phyloP scores from a whole-genome alignment of 2,113 vertebrate species.

The Boleophthalmus pectinirostris region DNA sequence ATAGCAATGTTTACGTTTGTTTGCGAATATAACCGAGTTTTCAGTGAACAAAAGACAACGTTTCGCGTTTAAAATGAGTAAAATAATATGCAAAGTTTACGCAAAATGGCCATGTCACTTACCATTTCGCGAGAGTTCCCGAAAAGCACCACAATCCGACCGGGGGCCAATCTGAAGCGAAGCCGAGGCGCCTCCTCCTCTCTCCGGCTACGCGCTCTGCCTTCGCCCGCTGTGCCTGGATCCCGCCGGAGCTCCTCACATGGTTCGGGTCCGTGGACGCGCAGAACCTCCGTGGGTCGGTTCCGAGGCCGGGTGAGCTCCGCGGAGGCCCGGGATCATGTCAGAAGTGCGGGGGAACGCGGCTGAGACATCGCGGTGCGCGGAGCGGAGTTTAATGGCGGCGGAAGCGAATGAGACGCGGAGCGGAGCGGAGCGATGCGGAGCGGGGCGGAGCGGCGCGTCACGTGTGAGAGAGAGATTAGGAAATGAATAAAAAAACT shows the following conservation, averaged over 20 bases:
- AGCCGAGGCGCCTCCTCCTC: not conserved
- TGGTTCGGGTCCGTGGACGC: not conserved
- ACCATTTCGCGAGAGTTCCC: not conserved
- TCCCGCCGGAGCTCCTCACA: not conserved
- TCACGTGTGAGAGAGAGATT: constrained; percentile 35
- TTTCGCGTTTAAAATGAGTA: not conserved
- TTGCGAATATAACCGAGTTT: not conserved
- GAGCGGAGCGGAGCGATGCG: not conserved
- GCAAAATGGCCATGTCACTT: not conserved
- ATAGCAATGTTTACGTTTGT: not conserved
- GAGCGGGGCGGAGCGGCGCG: not conserved
- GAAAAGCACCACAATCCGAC: not conserved
- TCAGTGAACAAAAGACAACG: not conserved
- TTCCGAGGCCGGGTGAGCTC: not conserved
- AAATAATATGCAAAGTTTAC: not conserved
- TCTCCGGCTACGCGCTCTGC: not conserved
- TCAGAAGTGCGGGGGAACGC: not conserved
- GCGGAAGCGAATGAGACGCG: not conserved
- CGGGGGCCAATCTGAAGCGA: not conserved
- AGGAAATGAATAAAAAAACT: not conserved
- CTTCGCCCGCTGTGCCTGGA: not conserved
- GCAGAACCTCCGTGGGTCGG: not conserved
- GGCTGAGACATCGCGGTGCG: not conserved
- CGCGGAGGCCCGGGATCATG: not conserved
- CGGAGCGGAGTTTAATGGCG: not conserved